Evolutionary conservation across 2,888 invertebrate genomes (phyloP).

Genomic region (Stegophylla sp.): DNA sequence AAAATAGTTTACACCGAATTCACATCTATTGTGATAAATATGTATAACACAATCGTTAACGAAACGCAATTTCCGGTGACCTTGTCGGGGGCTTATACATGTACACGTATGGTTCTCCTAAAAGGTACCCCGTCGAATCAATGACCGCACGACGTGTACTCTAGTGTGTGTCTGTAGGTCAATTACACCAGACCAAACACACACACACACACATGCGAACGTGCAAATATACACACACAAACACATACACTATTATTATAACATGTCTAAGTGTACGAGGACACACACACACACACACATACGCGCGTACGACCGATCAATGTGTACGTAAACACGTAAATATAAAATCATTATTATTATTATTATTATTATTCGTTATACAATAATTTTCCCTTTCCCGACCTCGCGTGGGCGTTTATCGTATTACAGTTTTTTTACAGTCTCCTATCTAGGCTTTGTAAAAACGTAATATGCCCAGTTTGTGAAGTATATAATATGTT

Average conservation of each 20-base stretch:
- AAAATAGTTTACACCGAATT: too few relatives aligned
- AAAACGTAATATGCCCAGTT: neutral
- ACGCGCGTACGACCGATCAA: neutral
- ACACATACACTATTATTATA: neutral
- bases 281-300: neutral
- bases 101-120: slow-evolving; percentile 23
- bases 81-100: slow-evolving; percentile 1
- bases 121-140: slow-evolving; percentile 57
- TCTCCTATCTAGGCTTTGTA: neutral
- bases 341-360: neutral
- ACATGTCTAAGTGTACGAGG: neutral
- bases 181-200: slow-evolving; percentile 54
- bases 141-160: slow-evolving; percentile 38
- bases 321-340: neutral
- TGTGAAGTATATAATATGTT: too few relatives aligned
- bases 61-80: slow-evolving; percentile 50
- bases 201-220: neutral
- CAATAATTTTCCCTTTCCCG: slow-evolving; percentile 19
- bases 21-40: too few relatives aligned
- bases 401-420: neutral
- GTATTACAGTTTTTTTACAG: neutral
- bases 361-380: neutral
- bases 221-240: neutral
- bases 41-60: slow-evolving; percentile 1
- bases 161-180: slow-evolving; percentile 56